These are phyloP conservation scores for Palythoa grandiflora DNA, from an alignment of 92 coral and sea anemone genomes.

Conservation along the genomic window DNA sequence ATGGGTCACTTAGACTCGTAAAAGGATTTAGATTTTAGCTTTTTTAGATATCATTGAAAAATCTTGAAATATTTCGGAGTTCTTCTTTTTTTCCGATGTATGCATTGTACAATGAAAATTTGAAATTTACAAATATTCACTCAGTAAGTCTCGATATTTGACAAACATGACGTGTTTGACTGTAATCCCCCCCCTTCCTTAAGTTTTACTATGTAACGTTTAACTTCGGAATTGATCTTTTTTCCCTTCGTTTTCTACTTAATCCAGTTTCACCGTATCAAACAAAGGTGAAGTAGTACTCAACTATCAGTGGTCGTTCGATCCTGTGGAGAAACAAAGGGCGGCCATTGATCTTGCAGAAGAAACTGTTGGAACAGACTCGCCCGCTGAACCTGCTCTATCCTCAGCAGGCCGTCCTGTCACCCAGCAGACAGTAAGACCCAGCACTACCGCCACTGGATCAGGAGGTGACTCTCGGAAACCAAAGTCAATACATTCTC, in stretches of 20 bases:
- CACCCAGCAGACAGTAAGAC: slow-evolving; percentile 76
- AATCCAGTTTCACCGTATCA: slow-evolving; percentile 70
- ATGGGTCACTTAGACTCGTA: too few species aligned
- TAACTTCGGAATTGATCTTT: neutral
- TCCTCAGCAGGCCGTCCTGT: slow-evolving; percentile 69
- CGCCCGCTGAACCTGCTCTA: slow-evolving; percentile 55
- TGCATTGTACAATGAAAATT: too few species aligned
- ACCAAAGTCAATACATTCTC: slow-evolving; percentile 40
- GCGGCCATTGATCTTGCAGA: slow-evolving; percentile 58
- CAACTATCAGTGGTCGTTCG: slow-evolving; percentile 82
- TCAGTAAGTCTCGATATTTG: too few species aligned
- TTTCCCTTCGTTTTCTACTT: neutral
- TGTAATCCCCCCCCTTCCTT: too few species aligned
- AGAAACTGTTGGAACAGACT: slow-evolving; percentile 10
- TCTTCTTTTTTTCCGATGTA: too few species aligned
- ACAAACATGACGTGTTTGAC: too few species aligned
- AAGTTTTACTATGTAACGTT: too few species aligned
- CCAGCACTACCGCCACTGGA: slow-evolving; percentile 76
- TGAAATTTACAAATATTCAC: too few species aligned
- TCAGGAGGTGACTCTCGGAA: slow-evolving; percentile 57
- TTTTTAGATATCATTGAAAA: too few species aligned
- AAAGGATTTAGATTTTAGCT: too few species aligned
- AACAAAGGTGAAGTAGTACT: slow-evolving; percentile 86
- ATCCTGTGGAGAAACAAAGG: slow-evolving; percentile 57
- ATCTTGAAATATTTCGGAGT: too few species aligned